Evolutionary conservation across 2,888 invertebrate genomes (phyloP).

Genomic region (Auanema sp.): DNA sequence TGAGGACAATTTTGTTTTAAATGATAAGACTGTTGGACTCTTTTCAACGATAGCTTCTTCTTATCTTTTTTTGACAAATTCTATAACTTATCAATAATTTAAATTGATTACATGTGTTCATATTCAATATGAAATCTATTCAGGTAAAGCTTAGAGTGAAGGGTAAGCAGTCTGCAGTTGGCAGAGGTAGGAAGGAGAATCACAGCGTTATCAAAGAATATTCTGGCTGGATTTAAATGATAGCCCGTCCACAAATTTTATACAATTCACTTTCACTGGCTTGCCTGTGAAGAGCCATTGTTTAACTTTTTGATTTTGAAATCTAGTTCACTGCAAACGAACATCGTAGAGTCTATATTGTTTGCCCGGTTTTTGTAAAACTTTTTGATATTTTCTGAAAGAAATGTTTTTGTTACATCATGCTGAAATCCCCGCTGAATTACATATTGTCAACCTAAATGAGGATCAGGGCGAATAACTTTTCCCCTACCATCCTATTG

Average conservation of each 20-base stretch:
- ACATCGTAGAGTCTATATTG: not conserved
- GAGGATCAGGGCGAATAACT: too few species aligned
- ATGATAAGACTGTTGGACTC: not conserved
- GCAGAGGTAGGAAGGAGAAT: slow-evolving; percentile 57
- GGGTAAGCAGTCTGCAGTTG: slow-evolving; percentile 59
- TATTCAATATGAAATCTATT: slow-evolving; percentile 7
- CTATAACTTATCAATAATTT: too few species aligned
- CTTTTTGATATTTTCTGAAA: too few species aligned
- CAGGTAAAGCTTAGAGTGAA: slow-evolving; percentile 53
- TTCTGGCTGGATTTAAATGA: slow-evolving; percentile 53
- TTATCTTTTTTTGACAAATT: not conserved
- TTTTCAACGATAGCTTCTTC: not conserved
- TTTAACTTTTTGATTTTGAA: not conserved
- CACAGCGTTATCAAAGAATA: slow-evolving; percentile 58
- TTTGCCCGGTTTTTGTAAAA: not conserved
- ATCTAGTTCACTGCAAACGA: not conserved
- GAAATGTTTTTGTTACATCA: too few species aligned
- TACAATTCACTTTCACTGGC: not conserved
- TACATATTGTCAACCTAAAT: too few species aligned
- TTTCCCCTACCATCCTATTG: too few species aligned
- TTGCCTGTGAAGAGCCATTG: not conserved
- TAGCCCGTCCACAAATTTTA: not conserved
- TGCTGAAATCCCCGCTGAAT: too few species aligned
- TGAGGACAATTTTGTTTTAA: too few species aligned
- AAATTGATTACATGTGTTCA: too few species aligned